Conservation (phyloP, 2,113 vertebrate genomes). For the Microcebus ravelobensis region DNA sequence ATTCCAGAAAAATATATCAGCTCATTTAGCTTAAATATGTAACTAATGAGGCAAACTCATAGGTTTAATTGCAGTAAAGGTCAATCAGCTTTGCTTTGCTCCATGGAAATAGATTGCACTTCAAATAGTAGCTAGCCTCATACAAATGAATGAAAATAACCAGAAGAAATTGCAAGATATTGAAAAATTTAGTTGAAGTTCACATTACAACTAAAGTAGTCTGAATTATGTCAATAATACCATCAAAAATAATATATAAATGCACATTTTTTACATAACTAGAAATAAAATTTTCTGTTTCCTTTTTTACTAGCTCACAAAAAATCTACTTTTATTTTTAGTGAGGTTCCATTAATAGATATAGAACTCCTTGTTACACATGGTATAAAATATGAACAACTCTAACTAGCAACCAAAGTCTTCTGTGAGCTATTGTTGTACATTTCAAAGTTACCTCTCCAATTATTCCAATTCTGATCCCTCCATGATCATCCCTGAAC, state of each 20-base stretch:
- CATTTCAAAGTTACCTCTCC: neutral
- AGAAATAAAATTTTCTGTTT: neutral
- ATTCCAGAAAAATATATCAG: constrained; percentile 48
- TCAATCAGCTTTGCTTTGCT: constrained; percentile 58
- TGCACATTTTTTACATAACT: neutral
- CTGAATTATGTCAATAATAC: neutral
- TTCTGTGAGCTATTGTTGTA: neutral
- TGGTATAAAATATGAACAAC: neutral
- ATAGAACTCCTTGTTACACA: neutral
- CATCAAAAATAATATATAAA: neutral
- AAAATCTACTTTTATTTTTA: neutral
- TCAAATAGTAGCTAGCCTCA: neutral
- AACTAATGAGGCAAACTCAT: constrained; percentile 48
- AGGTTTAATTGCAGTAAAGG: constrained; percentile 60
- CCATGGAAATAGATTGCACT: neutral
- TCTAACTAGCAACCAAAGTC: neutral
- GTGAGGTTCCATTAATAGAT: neutral
- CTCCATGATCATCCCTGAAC: neutral
- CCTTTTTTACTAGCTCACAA: neutral
- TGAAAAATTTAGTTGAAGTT: neutral
- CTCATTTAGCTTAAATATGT: constrained; percentile 56
- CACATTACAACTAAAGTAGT: neutral
- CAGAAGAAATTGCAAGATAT: neutral
- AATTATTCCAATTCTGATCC: neutral
- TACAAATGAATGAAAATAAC: constrained; percentile 42